Percentiles rank a stretch among this genome's conserved stretches.
phyloP scores from a whole-genome alignment of 2,113 vertebrate species.

The Brienomyrus longianalis region DNA sequence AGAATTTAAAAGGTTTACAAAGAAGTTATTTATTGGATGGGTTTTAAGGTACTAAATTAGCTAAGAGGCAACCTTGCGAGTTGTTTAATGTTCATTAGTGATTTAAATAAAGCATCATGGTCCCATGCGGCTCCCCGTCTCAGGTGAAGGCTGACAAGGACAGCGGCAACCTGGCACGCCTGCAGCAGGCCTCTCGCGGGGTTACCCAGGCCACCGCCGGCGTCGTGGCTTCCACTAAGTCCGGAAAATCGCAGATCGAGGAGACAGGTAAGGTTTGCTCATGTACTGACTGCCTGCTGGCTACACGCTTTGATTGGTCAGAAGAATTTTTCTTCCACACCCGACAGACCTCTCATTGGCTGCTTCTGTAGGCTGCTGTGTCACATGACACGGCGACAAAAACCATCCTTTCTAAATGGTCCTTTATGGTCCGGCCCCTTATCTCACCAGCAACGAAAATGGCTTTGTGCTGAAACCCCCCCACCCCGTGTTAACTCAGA shows the following conservation, averaged over 20 bases:
- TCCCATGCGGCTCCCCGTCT: not conserved
- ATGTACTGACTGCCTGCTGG: not conserved
- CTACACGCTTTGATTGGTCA: not conserved
- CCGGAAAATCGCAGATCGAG: conserved; percentile 79
- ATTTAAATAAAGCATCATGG: not conserved
- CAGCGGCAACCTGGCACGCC: conserved; percentile 73
- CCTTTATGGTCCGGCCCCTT: not conserved
- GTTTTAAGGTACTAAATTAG: not conserved
- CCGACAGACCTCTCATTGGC: not conserved
- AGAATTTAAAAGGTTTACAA: not conserved
- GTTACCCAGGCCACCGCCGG: conserved; percentile 84
- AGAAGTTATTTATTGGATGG: not conserved
- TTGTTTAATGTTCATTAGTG: not conserved
- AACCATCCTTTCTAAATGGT: not conserved
- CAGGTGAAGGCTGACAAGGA: conserved; percentile 92
- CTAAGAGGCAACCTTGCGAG: not conserved
- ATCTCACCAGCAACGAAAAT: not conserved
- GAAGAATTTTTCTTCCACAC: not conserved
- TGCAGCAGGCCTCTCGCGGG: conserved; percentile 80
- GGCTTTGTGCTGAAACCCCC: not conserved
- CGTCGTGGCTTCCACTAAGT: conserved; percentile 86
- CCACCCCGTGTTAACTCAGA: not conserved
- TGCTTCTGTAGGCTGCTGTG: not conserved
- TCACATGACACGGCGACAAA: not conserved
- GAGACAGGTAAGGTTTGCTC: conserved; percentile 64